These are phyloP conservation scores for Sminthurides bifidus DNA, from an alignment of 1,140 invertebrate genomes.

Conservation along the genomic window DNA sequence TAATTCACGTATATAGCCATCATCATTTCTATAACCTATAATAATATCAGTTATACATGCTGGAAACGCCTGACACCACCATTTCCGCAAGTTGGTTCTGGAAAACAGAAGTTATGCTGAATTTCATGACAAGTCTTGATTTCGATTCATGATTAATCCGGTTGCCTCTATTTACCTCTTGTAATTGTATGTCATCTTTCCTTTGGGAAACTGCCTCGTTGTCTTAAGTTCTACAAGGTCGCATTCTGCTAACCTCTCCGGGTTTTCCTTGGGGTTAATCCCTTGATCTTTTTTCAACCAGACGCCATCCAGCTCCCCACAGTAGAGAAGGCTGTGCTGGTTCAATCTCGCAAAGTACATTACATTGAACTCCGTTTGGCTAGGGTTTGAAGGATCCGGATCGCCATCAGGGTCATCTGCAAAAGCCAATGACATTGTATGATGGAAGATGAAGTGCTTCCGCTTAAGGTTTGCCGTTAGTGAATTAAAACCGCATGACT, in stretches of 20 bases:
- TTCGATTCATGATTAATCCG: neutral
- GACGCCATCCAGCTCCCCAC: constrained; percentile 29
- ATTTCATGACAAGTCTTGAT: neutral
- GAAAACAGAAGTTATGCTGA: neutral
- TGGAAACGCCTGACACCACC: constrained; percentile 28
- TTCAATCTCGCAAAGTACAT: constrained; percentile 23
- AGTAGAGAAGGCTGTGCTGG: constrained; percentile 20
- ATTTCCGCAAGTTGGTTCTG: constrained; percentile 26
- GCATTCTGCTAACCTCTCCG: constrained; percentile 10
- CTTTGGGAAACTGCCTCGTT: constrained; percentile 16
- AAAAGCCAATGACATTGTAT: constrained; percentile 1
- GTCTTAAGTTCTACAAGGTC: constrained; percentile 27
- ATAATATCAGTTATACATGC: constrained; percentile 19
- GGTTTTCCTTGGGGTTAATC: constrained; percentile 22
- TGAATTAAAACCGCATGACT: neutral
- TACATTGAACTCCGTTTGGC: constrained; percentile 25
- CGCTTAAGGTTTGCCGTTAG: too few species aligned
- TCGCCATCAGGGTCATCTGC: constrained; percentile 19
- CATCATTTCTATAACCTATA: constrained; percentile 27
- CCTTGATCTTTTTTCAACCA: constrained; percentile 11
- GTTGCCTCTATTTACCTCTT: constrained; percentile 18
- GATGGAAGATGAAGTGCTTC: too few species aligned
- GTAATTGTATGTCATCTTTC: constrained; percentile 22
- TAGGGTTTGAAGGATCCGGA: constrained; percentile 6
- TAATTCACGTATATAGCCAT: constrained; percentile 23